Evolutionary conservation across 2,113 vertebrate genomes (phyloP), one percentile per base, ranked within the genome.

Genomic region (Grallaria varia): DNA sequence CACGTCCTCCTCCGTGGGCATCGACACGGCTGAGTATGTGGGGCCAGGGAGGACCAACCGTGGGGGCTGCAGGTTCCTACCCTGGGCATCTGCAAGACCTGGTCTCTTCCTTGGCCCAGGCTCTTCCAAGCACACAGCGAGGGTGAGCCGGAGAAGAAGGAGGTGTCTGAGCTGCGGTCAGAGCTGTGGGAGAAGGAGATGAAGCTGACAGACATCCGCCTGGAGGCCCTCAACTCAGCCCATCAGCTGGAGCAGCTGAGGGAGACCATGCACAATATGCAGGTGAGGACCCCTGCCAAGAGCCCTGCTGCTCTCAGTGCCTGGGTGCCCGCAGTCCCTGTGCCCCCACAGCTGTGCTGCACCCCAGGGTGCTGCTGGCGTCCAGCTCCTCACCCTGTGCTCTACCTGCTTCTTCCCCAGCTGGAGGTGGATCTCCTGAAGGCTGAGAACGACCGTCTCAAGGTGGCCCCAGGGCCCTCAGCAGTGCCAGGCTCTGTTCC

Each of bases 261-360:
- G 62, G 99, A 99, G 75, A 98, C 99, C 47, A 99, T 99, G 99
- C 99, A 99, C 96, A 99, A 98, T 89, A 99, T 99, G 99, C 98
- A 99, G 99, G 99, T 99, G 68, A 66, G 96, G 8, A 18, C 4
- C 12, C 2, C 23, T 64, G 37, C 69, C 39, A 24, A 35, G 8
- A 67, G 63, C 40, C 28, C 0, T 1, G 8, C 62, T 44, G 67
- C 63, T 80, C 44, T 37, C 23, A 47, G 30, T 10, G 10, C 27
- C 33, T 10, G 15, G 13, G 17, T 44, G 67, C 14, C 56, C 16
- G 5, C 25, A 15, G 30, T 56, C 53, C 24, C 24, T 53, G 45
- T 0, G 2, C 17, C 33, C 30, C 37, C 6, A 4, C 4, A 9
- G 24, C 39, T 0, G 0, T 47, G 39, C 45, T 39, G 37, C 33